A percentile compares a stretch with the other conserved stretches of the same genome.
Conservation (phyloP, 1,140 invertebrate species). For the Monochamus saltuarius region DNA sequence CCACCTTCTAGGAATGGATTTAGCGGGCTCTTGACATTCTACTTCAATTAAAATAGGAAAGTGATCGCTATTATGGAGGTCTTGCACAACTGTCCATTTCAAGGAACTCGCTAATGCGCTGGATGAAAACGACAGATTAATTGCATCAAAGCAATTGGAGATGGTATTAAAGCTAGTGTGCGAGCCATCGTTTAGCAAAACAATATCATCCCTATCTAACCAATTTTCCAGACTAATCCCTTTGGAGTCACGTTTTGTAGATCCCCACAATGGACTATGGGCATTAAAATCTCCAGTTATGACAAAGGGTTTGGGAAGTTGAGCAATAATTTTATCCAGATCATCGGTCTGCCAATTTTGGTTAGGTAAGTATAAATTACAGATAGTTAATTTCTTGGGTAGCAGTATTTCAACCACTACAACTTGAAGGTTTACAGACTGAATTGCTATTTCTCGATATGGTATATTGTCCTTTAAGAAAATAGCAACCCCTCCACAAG, state of each 20-base stretch:
- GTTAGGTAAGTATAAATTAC: conserved; percentile 18
- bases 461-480: too few relatives aligned
- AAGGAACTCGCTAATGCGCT: not conserved
- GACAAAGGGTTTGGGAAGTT: conserved; percentile 13
- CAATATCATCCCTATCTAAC: not conserved
- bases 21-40: not conserved
- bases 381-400: conserved; percentile 2
- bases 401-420: not conserved
- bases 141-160: not conserved
- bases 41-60: conserved; percentile 8
- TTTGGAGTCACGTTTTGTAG: not conserved
- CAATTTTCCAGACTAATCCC: not conserved
- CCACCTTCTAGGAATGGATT: not conserved
- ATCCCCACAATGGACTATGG: conserved; percentile 14
- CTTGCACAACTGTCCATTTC: conserved; percentile 4
- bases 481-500: too few relatives aligned
- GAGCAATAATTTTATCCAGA: not conserved
- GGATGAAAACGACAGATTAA: conserved; percentile 1
- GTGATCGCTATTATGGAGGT: conserved; percentile 7
- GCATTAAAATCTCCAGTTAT: conserved; percentile 19
- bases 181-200: conserved; percentile 3
- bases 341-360: not conserved
- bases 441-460: too few relatives aligned
- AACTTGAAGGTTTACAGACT: not conserved
- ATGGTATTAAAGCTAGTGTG: conserved; percentile 1